phyloP scores from a whole-genome alignment of 2,888 invertebrate genomes.

The Caenorhabditis angaria region DNA sequence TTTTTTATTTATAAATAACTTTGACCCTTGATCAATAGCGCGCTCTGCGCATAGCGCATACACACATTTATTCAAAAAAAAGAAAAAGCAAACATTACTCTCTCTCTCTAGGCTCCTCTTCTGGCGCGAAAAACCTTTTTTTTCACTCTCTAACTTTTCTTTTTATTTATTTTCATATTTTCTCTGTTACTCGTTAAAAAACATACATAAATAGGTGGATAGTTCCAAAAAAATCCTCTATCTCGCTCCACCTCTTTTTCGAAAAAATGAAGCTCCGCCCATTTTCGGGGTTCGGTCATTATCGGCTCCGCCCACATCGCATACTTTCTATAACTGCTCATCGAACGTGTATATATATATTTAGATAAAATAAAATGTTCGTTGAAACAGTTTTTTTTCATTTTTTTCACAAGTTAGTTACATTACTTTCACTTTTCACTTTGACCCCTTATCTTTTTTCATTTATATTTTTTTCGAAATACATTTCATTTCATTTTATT shows the following conservation, averaged over 20 bases:
- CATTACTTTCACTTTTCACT: background rate
- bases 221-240: background rate
- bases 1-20: background rate
- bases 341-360: background rate
- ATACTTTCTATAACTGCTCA: background rate
- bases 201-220: too few species aligned
- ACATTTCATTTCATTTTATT: too few species aligned
- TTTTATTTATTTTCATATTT: too few species aligned
- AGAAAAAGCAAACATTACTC: background rate
- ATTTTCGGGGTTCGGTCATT: background rate
- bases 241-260: background rate
- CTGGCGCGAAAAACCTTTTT: too few species aligned
- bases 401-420: background rate
- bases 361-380: slow-evolving; percentile 1
- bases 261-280: background rate
- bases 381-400: slow-evolving; percentile 1
- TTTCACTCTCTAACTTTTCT: too few species aligned
- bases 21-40: slow-evolving; percentile 2
- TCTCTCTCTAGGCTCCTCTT: too few species aligned
- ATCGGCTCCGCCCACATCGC: background rate
- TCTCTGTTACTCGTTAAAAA: too few species aligned
- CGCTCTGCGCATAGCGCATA: background rate
- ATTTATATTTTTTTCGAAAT: too few species aligned
- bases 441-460: background rate
- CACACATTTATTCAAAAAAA: too few species aligned